Evolutionary conservation across 2,113 vertebrate species (phyloP), one percentile per base, ranked within the genome.

Genomic region (Alethe diademata): DNA sequence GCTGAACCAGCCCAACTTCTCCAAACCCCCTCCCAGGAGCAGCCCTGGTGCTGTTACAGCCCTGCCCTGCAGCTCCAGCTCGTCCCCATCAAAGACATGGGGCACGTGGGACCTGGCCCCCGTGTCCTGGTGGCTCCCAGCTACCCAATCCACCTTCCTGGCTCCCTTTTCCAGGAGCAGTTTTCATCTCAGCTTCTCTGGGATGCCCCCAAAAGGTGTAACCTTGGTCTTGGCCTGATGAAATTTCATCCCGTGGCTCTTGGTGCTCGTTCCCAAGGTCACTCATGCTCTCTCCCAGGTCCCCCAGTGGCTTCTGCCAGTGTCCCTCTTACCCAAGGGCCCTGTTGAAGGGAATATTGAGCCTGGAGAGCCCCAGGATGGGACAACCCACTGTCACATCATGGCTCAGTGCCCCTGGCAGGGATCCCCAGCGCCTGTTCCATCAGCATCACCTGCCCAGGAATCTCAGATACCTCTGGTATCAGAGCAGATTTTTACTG

Each of bases 381-480:
- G 61, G 43, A 38, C 48, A 54, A 16, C 1, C 8, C 1, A 0
- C 11, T 57, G 51, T 33, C 76, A n/a, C 45, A 14, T 16, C 64
- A 7, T 3, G 8, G 2, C 25, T 67, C 66, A 6, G 2, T 12
- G 6, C 5, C 26, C 35, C 43, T 35, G 71, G 40, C 38, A 28
- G 50, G 38, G 66, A 24, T 43, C 43, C 70, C 56, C 69, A 5
- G 29, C 0, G 18, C 36, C n/a, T 8, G 0, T 17, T 19, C 16
- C 71, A 17, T 14, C 0, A 0, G 9, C 6, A 2, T 13, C 65
- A 2, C 71, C 40, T 23, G 43, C 86, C 57, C 1, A 1, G 48
- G 45, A 35, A 15, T 22, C n/a, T 23, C 82, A 31, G 45, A 23
- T 4, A 31, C 15, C 15, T 16, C 31, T 47, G 67, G 18, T 1